Base-by-base conservation (phyloP, 2,888 invertebrate species). In the Pammene fasciana region DNA sequence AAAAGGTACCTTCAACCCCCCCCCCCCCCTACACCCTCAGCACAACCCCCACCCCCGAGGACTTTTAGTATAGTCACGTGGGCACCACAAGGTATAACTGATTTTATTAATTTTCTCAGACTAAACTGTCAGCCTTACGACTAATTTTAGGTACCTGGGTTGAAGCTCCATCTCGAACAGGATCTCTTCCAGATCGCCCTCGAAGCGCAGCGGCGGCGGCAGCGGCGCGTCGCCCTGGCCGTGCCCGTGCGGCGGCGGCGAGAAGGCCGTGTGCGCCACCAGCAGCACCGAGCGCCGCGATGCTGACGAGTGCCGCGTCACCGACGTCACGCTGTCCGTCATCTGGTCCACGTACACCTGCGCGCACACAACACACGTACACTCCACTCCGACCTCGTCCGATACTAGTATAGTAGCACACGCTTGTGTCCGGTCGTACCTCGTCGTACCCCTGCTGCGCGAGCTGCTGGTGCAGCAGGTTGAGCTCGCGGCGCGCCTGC, bases 261-360 rank as follows among this genome's bases (percentile, higher is more conserved):
- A 81, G 87, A 99, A 99, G 8, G 97, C 96, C 6, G 98, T 99
- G 87, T 97, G 96, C 1, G 99, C 97, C 41, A 99, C 96, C 68
- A 99, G 88, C 72, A 99, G 95, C 66, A 99, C 97, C 70, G 97
- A 97, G 86, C 97, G 95, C 62, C 99, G 97, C 0, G 95, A 95
- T 55, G 84, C 90, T 0, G 99, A 98, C 75, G 97, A 96, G 87
- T 99, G 99, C 16, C 99, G 94, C 0, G 99, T 99, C 10, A 99
- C 96, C 10, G 98, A 98, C 8, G 99, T 97, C 60, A 98, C 97
- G 0, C 93, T 86, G 86, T 97, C 97, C 94, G 54, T 14, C 67
- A 99, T 95, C 94, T 99, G 99, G 92, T 99, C 99, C 8, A 99
- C 99, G 90, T 95, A 99, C 7, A 98, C 95, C 60, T 60, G 60